Evolutionary conservation across 2,113 vertebrate species (phyloP).

Genomic region (Hippocampus barbouri): DNA sequence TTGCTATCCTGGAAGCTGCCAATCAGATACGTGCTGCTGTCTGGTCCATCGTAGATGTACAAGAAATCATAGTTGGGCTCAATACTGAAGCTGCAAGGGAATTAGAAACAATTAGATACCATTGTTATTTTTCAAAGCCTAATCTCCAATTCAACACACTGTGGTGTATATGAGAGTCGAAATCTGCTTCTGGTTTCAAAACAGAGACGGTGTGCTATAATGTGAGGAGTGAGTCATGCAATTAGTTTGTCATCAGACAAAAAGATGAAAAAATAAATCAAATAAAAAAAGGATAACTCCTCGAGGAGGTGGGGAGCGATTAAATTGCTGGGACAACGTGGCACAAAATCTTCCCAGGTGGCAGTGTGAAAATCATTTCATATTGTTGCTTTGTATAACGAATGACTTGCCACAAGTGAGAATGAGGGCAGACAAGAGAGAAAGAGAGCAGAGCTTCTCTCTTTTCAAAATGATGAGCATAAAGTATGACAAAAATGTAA

Average conservation of each 20-base stretch:
- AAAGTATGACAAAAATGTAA: constrained; percentile 67
- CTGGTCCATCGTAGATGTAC: constrained; percentile 92
- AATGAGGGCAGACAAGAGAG: constrained; percentile 5
- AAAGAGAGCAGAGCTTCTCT: constrained; percentile 43
- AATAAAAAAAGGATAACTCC: constrained; percentile 46
- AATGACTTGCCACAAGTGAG: constrained; percentile 47
- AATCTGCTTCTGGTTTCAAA: constrained; percentile 35
- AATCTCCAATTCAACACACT: constrained; percentile 38
- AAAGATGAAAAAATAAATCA: constrained; percentile 14
- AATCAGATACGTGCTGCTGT: constrained; percentile 87
- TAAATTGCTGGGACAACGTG: constrained; percentile 65
- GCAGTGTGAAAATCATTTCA: constrained; percentile 58
- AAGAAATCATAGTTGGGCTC: constrained; percentile 99
- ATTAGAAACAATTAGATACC: constrained; percentile 39
- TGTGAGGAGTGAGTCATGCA: constrained; percentile 48
- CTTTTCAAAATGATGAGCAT: constrained; percentile 64
- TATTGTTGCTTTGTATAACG: constrained; percentile 59
- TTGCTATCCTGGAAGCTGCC: constrained; percentile 98
- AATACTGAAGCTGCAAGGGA: constrained; percentile 86
- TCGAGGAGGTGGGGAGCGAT: constrained; percentile 62
- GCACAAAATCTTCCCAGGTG: constrained; percentile 61
- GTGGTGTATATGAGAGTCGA: constrained; percentile 22
- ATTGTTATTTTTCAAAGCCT: constrained; percentile 30
- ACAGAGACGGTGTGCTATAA: constrained; percentile 22
- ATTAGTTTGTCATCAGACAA: constrained; percentile 62